These are phyloP conservation scores for Diadophis punctatus DNA, from an alignment of 2,113 vertebrate species.

Conservation along the genomic window DNA sequence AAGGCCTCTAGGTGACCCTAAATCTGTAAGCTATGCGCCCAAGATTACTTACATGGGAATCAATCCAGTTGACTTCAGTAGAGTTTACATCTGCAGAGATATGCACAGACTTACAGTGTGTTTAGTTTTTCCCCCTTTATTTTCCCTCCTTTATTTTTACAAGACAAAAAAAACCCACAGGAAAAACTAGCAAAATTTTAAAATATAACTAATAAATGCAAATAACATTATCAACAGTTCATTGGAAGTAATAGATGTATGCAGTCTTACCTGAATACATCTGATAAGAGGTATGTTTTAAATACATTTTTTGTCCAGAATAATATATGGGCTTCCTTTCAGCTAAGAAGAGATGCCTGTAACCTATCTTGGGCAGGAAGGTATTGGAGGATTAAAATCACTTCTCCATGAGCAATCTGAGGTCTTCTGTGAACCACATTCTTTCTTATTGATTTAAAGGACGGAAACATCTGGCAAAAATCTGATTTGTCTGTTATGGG, in stretches of 20 bases:
- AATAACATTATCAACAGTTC: background rate
- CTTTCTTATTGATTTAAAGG: background rate
- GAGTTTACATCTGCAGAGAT: background rate
- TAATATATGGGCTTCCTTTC: background rate
- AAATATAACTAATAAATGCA: background rate
- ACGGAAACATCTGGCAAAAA: slow-evolving; percentile 20
- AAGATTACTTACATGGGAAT: background rate
- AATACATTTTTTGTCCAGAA: background rate
- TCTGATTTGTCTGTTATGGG: slow-evolving; percentile 24
- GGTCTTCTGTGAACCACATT: background rate
- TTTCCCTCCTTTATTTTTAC: background rate
- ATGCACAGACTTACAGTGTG: background rate
- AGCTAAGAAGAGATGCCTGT: background rate
- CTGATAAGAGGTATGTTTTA: background rate
- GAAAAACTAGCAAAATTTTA: background rate
- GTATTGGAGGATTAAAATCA: slow-evolving; percentile 10
- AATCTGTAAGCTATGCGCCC: background rate
- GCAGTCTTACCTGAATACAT: background rate
- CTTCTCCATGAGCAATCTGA: background rate
- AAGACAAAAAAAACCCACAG: background rate
- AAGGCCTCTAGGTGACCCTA: background rate
- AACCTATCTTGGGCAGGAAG: slow-evolving; percentile 13
- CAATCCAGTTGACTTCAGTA: background rate
- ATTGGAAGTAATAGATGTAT: background rate
- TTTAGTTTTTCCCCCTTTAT: background rate